Percentiles rank a stretch among this genome's conserved stretches.
These are phyloP conservation scores for Suncus etruscus DNA, from an alignment of 2,113 vertebrate genomes.

Conservation along the genomic window DNA sequence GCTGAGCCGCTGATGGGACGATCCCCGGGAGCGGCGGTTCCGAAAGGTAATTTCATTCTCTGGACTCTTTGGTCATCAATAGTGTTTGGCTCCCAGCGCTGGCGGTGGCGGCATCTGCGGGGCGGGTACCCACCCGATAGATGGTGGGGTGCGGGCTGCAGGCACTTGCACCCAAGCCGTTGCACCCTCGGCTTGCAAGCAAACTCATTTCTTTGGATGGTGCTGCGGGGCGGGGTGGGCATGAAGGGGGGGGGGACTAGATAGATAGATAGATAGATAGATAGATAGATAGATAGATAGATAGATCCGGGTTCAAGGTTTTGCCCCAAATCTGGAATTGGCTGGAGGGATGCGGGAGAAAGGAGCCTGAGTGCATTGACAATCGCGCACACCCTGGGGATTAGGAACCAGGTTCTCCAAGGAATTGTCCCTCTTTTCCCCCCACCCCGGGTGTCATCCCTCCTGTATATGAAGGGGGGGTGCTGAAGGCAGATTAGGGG, in stretches of 20 bases:
- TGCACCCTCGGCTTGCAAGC: constrained; percentile 20
- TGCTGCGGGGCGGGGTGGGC: constrained; percentile 62
- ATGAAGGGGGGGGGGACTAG: constrained; percentile 58
- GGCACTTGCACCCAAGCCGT: constrained; percentile 34
- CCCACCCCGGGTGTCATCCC: constrained; percentile 28
- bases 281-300: too few relatives aligned
- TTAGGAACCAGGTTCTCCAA: not conserved
- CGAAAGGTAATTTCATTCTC: constrained; percentile 84
- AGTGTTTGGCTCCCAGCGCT: constrained; percentile 24
- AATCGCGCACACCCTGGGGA: not conserved
- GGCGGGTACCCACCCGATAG: constrained; percentile 3
- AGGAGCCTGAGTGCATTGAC: not conserved
- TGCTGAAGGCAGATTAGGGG: constrained; percentile 55
- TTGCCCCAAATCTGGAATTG: not conserved
- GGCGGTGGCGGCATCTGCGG: constrained; percentile 45
- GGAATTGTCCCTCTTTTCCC: constrained; percentile 27
- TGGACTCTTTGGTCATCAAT: constrained; percentile 27
- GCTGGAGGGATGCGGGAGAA: not conserved
- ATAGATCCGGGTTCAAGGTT: constrained; percentile 56
- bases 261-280: too few relatives aligned
- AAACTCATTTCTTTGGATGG: constrained; percentile 47
- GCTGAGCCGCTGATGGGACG: constrained; percentile 85
- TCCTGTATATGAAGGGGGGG: not conserved
- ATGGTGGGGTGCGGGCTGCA: constrained; percentile 55
- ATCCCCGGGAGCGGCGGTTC: constrained; percentile 78